Evolutionary conservation across 2,888 invertebrate species (phyloP).

Genomic region (Lepeophtheirus nordmannii): DNA sequence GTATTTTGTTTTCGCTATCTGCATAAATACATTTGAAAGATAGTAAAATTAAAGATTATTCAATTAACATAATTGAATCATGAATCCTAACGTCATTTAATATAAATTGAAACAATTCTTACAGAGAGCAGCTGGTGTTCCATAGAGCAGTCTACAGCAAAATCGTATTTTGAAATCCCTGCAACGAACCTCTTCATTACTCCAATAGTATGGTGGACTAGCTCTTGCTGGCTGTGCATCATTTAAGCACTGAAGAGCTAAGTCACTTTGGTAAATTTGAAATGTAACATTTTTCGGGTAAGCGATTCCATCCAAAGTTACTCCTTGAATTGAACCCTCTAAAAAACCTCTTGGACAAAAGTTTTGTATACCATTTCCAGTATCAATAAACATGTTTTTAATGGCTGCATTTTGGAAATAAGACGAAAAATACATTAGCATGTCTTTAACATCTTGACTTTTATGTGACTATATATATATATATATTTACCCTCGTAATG

Average conservation of each 20-base stretch:
- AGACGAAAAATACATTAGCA: too few species aligned
- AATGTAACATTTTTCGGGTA: not conserved
- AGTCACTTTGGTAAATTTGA: not conserved
- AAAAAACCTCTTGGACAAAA: not conserved
- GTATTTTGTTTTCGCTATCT: not conserved
- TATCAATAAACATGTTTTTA: not conserved
- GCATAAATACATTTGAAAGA: too few species aligned
- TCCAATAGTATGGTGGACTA: slow-evolving; percentile 14
- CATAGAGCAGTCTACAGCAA: slow-evolving; percentile 5
- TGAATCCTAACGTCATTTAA: not conserved
- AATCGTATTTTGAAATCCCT: slow-evolving; percentile 19
- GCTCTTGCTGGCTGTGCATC: not conserved
- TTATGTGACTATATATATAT: not conserved
- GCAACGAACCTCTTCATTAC: slow-evolving; percentile 9
- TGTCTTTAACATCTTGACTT: not conserved
- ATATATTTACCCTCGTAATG: not conserved
- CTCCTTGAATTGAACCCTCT: not conserved
- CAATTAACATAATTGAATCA: too few species aligned
- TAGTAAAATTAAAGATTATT: too few species aligned
- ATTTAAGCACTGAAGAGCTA: not conserved
- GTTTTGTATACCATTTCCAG: not conserved
- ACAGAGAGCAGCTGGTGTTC: not conserved
- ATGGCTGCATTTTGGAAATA: not conserved
- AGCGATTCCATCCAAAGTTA: not conserved
- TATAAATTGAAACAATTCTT: not conserved